Base-by-base conservation (phyloP, 2,113 vertebrate genomes). In the Ctenomys sociabilis region DNA sequence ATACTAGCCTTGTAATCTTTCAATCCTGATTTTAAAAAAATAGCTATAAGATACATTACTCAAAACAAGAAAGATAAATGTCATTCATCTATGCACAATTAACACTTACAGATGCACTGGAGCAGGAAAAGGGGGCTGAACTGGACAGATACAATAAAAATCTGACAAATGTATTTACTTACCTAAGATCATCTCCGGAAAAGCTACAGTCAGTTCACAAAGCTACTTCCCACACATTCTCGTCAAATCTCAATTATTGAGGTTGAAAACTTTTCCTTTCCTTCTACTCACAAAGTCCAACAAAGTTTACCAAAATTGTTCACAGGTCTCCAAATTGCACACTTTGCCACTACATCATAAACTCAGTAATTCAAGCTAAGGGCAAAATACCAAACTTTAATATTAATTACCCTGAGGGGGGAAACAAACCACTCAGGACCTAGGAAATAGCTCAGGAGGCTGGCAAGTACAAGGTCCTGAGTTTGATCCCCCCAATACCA, bases 251-350 rank as follows among this genome's bases (percentile, higher is more conserved):
- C 92, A 93, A 49, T 26, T 54, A 59, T 24, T 57, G 28, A 32
- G 12, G 19, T 16, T 37, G n/a, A 63, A 52, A 77, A 88, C 28
- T 45, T 11, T 24, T 61, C 9, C 52, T 96, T 95, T 92, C 61
- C 40, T 89, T 70, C 85, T 66, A 81, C 5, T 35, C 64, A 93
- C 68, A 95, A 96, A 91, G 64, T 35, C 21, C 49, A 92, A 80
- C 10, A 43, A 63, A 89, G 19, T 70, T 80, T 72, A 84, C 57
- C 57, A 66, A 72, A 93, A 72, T 57, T 83, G 61, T 85, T 85
- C 82, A 77, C 0, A 52, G 7, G 6, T 54, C 61, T 85, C 77
- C 77, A 80, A 52, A 49, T 12, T 32, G 26, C 3, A 68, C 5
- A 26, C 52, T 85, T 83, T 40, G 85, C 30, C 28, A 85, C 30